phyloP scores from a whole-genome alignment of 1,140 invertebrate genomes.

The Frieseomelitta varia region DNA sequence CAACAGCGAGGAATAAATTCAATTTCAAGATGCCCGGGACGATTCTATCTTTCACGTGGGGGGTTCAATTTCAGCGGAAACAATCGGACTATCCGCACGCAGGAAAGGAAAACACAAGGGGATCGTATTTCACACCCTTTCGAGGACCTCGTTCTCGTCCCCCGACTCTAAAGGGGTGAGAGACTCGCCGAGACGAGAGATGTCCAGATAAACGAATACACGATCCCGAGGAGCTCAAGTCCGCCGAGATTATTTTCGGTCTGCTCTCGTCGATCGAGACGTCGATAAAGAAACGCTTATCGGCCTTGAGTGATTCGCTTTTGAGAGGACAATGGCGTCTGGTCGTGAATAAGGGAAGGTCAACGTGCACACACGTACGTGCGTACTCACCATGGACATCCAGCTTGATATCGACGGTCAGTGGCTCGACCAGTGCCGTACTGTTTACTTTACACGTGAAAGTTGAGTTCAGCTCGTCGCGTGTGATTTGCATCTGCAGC shows the following conservation, averaged over 20 bases:
- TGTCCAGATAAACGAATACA: conserved; percentile 28
- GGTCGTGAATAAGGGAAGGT: not conserved
- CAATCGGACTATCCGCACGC: not conserved
- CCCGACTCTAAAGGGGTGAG: not conserved
- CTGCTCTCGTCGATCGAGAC: not conserved
- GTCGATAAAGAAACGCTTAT: conserved; percentile 39
- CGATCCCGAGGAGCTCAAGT: conserved; percentile 4
- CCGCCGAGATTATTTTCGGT: conserved; percentile 27
- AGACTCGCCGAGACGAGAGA: not conserved
- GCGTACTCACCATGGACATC: conserved; percentile 90
- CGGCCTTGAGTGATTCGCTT: conserved; percentile 20
- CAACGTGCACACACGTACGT: no score
- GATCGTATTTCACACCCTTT: conserved; percentile 16
- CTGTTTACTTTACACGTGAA: conserved; percentile 91
- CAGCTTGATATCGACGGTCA: conserved; percentile 86
- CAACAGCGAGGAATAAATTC: not conserved
- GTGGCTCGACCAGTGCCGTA: conserved; percentile 86
- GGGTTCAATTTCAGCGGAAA: not conserved
- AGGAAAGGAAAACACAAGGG: not conserved
- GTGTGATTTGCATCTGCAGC: conserved; percentile 86
- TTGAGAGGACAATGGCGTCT: conserved; percentile 1
- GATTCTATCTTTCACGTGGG: not conserved
- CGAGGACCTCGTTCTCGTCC: not conserved
- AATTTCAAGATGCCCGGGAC: not conserved
- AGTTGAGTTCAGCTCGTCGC: conserved; percentile 89